Base-by-base conservation (phyloP, 2,113 vertebrate genomes). In the Regulus satrapa region DNA sequence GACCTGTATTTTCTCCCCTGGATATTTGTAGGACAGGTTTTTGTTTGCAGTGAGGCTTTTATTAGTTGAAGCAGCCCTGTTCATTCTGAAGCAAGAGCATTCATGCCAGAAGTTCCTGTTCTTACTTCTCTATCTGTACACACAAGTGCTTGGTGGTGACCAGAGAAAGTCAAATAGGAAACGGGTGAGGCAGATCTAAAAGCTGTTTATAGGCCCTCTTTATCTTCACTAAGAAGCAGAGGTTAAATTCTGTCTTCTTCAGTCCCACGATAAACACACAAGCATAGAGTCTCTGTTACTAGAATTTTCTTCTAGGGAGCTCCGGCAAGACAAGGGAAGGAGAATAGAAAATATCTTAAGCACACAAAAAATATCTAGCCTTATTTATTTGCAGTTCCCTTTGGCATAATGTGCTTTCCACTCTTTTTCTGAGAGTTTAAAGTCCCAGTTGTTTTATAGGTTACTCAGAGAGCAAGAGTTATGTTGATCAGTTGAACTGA, bases 131-230 rank as follows among this genome's bases (percentile, higher is more conserved):
- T 72, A 6, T 68, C 68, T 76, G 21, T 84, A 32, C 15, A 4
- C 75, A 19, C 52, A 52, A 17, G 52, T 91, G 40, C 16, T 72
- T 94, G 69, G 41, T 89, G 40, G 45, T 85, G 73, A 38, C 32
- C 55, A 66, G 84, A 89, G 45, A 68, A 92, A 91, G 66, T 63
- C 54, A 72, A 72, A 49, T 72, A 55, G 32, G 87, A 92, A 85
- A 61, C 34, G 43, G 23, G 18, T 34, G 45, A 92, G 72, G 38
- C 25, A 26, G 38, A 77, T 59, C 14, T 87, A 67, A 81, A 81
- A 71, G 48, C 36, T 84, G 12, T 64, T 61, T 56, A 21, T 68
- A 48, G 36, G 25, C 49, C 31, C 38, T 90, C 18, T 49, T 94
- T 28, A 84, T 84, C 72, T 86, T 87, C 48, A 29, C 31, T 79